Conservation (phyloP, 2,888 invertebrate genomes). For the Chromoteleia sp. region DNA sequence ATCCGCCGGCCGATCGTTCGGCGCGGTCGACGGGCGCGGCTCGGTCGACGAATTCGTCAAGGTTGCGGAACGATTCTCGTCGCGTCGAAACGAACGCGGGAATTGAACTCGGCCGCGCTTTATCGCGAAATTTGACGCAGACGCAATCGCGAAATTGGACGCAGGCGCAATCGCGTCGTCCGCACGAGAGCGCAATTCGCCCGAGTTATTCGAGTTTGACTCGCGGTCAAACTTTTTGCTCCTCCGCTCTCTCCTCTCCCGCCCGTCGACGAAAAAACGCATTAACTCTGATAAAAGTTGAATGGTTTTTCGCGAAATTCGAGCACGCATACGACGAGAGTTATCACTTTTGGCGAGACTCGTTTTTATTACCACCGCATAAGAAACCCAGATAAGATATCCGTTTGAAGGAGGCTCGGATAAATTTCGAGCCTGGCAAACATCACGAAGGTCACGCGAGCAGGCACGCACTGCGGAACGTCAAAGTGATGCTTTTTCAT, state of each 20-base stretch:
- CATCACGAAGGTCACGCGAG: constrained; percentile 66
- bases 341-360: constrained; percentile 66
- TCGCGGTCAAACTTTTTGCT: too few relatives aligned
- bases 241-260: constrained; percentile 21
- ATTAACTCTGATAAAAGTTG: constrained; percentile 62
- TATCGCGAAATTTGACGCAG: too few relatives aligned
- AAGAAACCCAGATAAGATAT: constrained; percentile 67
- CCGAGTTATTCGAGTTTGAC: constrained; percentile 1
- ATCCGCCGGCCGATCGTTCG: too few relatives aligned
- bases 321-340: constrained; percentile 64
- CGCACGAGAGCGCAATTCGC: too few relatives aligned
- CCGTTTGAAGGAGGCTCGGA: constrained; percentile 54
- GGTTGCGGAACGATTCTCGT: too few relatives aligned
- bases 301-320: constrained; percentile 62
- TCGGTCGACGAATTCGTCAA: too few relatives aligned
- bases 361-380: constrained; percentile 61
- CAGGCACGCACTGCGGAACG: constrained; percentile 52
- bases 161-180: too few relatives aligned
- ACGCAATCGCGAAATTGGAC: too few relatives aligned
- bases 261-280: constrained; percentile 18
- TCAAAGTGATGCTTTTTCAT: constrained; percentile 50
- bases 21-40: too few relatives aligned
- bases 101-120: too few relatives aligned
- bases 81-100: too few relatives aligned
- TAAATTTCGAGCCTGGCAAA: constrained; percentile 63